These are phyloP conservation scores for Ferrisia virgata DNA, from an alignment of 2,888 invertebrate species.

Conservation along the genomic window DNA sequence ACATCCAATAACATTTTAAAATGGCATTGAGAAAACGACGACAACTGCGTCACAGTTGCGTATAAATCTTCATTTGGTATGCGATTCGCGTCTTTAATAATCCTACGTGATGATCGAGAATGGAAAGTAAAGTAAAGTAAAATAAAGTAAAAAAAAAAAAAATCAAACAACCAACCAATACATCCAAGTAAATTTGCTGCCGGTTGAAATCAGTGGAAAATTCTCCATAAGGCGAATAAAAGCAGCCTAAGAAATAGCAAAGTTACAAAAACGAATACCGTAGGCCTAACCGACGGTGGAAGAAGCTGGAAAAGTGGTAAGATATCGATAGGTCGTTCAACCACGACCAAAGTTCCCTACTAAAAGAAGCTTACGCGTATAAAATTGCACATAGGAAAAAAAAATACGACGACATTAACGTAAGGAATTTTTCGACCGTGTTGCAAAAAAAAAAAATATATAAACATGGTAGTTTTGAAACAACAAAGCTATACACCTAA, in stretches of 20 bases:
- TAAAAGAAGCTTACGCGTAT: too few species aligned
- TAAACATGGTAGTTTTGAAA: not conserved
- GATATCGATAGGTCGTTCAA: not conserved
- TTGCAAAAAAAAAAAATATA: not conserved
- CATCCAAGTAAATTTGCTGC: too few species aligned
- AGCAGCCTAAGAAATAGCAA: not conserved
- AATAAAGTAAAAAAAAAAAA: too few species aligned
- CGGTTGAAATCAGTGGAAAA: too few species aligned
- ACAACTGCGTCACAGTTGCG: not conserved
- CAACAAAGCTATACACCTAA: not conserved
- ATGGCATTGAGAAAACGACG: not conserved
- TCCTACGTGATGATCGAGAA: slow-evolving; percentile 7
- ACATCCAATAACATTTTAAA: not conserved
- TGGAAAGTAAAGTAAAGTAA: slow-evolving; percentile 17
- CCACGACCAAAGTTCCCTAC: not conserved
- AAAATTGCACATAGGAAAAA: not conserved
- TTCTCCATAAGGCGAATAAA: not conserved
- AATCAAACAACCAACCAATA: too few species aligned
- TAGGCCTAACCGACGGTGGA: not conserved
- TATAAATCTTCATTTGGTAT: not conserved
- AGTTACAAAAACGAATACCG: not conserved
- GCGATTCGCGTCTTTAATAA: not conserved
- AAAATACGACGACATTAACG: not conserved
- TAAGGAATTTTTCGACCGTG: not conserved
- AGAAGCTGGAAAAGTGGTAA: too few species aligned